Base-by-base conservation (phyloP, 64 coral and sea anemone genomes). In the Porites lutea region DNA sequence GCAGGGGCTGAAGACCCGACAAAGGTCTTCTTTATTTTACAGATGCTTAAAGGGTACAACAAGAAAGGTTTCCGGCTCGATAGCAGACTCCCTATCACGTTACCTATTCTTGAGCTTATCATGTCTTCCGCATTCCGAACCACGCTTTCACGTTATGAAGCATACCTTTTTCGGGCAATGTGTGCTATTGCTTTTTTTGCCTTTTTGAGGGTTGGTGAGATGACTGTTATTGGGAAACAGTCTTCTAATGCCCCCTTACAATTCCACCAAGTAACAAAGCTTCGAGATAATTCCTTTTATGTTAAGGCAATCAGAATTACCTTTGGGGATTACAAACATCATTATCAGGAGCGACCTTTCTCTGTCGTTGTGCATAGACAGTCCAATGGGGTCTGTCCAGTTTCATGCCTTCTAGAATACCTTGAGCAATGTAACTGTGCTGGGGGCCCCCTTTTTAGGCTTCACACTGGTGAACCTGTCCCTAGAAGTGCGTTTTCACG, bases 321-420 rank as follows among this genome's bases (percentile, higher is more conserved):
- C 69, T 88, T 88, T 88, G n/a, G 58, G 57, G 83, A 94, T 81
- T 89, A 71, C 72, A 89, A 94, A 62, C 85, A 89, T 46, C 88
- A 68, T 71, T 94, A 88, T 75, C 88, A 94, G 37, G 51, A 82
- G 18, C 84, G n/a, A 0, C 61, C 78, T 59, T 89, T 81, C 59
- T 79, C 84, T 45, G 46, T 94, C 12, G 37, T 58, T 48, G 55
- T 94, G 44, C 12, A 61, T 46, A 58, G 66, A 4, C 44, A 82
- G 13, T 48, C 50, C 6, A 57, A n/a, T 49, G 65, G 16, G 65
- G 46, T 48, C 62, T 94, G 92, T 57, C 92, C 86, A 73, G 77
- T 94, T 59, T 60, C 81, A 46, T 65, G 37, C 16, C 8, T 94
- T 7, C 43, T 82, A 4, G 23, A 94, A n/a, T 94, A 88, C 55